Base-by-base conservation (phyloP, 2,888 invertebrate species). In the Eupelmus urozonus region DNA sequence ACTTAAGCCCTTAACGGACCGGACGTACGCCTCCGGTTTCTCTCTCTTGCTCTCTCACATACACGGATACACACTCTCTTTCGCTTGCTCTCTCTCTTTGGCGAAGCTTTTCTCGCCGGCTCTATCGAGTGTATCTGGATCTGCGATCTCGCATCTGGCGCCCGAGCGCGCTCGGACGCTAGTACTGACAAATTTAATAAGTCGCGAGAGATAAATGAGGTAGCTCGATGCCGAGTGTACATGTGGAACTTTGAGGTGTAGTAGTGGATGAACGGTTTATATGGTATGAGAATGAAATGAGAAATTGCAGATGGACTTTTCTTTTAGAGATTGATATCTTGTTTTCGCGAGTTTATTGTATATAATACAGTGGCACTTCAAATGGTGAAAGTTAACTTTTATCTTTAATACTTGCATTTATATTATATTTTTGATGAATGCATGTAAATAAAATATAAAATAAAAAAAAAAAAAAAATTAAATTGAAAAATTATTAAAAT, bases 171-270 rank as follows among this genome's bases (percentile, higher is more conserved):
- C 23, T 59, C 49, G 49, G 16, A 18, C 9, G 16, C 34, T 45
- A n/a, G n/a, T n/a, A n/a, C 63, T 69, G 63, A 78, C 78, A 69
- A 78, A 78, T 73, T 63, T 78, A 78, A 78, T 73, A 73, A 72
- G 67, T 23, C 70, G 20, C 34, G 29, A 7, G 49, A 20, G 63
- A 34, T 51, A 51, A 29, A 34, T 55, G 45, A 42, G 11, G 45
- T 27, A 16, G 18, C n/a, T n/a, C n/a, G n/a, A 57, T 27, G 25
- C 9, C 34, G 5, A 34, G 34, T 34, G 9, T 34, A 34, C 34
- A 9, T 3, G 9, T 34, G 9, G 34, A n/a, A n/a, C n/a, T n/a
- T 34, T 34, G n/a, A 40, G 40, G n/a, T n/a, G n/a, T n/a, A 3
- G 42, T 29, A 18, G 0, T 20, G 29, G 20, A n/a, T 63, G 13